A percentile compares a stretch with the other conserved stretches of the same genome.
phyloP scores from a whole-genome alignment of 2,113 vertebrate species.

The Donacobius atricapilla region DNA sequence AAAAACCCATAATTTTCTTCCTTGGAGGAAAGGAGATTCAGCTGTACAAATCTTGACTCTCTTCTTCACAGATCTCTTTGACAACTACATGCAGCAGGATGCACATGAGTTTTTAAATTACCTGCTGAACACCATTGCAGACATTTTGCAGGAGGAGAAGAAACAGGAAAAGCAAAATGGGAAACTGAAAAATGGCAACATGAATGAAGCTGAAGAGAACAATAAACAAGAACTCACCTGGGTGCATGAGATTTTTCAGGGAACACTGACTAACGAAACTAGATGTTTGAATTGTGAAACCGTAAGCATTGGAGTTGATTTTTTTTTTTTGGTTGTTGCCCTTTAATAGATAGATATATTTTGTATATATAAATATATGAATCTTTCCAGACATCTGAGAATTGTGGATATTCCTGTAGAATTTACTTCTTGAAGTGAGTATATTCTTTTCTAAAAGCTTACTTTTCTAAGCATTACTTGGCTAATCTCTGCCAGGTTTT shows the following conservation, averaged over 20 bases:
- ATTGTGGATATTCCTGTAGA: slow-evolving; percentile 59
- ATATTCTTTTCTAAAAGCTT: slow-evolving; percentile 50
- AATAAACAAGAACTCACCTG: slow-evolving; percentile 91
- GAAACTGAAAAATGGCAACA: slow-evolving; percentile 89
- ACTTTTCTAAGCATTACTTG: slow-evolving; percentile 28
- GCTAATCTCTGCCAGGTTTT: slow-evolving; percentile 10
- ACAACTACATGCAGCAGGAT: slow-evolving; percentile 99
- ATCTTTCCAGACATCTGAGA: slow-evolving; percentile 61
- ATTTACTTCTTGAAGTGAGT: slow-evolving; percentile 58
- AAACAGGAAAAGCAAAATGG: slow-evolving; percentile 96
- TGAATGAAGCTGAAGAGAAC: slow-evolving; percentile 83
- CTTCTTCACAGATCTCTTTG: slow-evolving; percentile 88
- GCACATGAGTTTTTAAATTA: slow-evolving; percentile 98
- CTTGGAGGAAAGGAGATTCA: background rate
- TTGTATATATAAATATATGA: slow-evolving; percentile 12
- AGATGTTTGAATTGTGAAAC: slow-evolving; percentile 99
- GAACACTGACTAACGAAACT: slow-evolving; percentile 97
- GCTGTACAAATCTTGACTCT: background rate
- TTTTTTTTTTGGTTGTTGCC: background rate
- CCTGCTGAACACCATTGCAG: slow-evolving; percentile 95
- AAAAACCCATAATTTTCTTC: background rate
- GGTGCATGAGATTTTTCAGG: slow-evolving; percentile 99
- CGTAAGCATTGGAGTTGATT: slow-evolving; percentile 71
- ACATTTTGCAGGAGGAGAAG: slow-evolving; percentile 97
- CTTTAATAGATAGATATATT: slow-evolving; percentile 19